Conservation (phyloP, 2,113 vertebrate species). For the Pheucticus melanocephalus region DNA sequence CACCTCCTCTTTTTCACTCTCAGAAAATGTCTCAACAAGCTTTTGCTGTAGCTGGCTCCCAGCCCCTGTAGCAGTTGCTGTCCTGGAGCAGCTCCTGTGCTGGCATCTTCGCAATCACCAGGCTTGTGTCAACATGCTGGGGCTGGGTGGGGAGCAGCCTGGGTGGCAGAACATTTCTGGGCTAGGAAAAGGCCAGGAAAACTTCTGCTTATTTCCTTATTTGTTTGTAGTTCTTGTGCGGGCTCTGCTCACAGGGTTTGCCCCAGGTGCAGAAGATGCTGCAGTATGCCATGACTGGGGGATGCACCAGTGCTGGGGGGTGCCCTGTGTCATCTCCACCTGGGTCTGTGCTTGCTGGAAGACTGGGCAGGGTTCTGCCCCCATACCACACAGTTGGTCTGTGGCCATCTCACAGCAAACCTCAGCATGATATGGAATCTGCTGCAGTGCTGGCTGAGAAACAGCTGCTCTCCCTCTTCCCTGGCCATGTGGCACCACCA, state of each 20-base stretch:
- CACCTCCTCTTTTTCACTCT: not conserved
- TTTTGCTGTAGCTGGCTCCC: not conserved
- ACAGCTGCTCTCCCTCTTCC: not conserved
- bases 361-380: not conserved
- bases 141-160: not conserved
- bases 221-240: not conserved
- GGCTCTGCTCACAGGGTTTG: accelerated
- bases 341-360: not conserved
- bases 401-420: not conserved
- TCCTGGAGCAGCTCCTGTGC: not conserved
- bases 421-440: accelerated
- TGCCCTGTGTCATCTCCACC: not conserved
- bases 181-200: not conserved
- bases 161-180: not conserved
- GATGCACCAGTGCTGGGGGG: not conserved
- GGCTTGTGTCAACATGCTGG: accelerated
- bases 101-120: accelerated
- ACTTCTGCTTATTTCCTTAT: not conserved
- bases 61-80: not conserved
- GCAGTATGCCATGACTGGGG: not conserved
- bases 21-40: not conserved
- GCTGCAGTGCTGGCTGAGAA: not conserved
- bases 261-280: not conserved
- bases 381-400: accelerated
- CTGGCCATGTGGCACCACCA: accelerated